Evolutionary conservation across 1,140 invertebrate species (phyloP), one percentile per base, ranked within the genome.

Genomic region (Potamilus streckersoni): DNA sequence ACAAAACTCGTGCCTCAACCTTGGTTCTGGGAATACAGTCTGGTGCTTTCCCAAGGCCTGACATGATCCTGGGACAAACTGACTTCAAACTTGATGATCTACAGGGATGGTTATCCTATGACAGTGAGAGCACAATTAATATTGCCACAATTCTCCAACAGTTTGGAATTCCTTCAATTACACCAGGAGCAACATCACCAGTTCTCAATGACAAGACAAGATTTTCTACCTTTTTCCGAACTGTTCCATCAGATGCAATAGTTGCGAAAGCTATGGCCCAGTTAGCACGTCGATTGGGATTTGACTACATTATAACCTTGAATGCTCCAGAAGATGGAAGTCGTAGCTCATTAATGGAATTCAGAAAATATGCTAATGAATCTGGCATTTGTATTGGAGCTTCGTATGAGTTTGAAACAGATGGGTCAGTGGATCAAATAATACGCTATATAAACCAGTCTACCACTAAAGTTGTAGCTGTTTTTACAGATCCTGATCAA

Each of bases 181-280:
- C 81, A n/a, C 87, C 87, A 49, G 83, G 81, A 6, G 86, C 87
- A 12, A 96, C 95, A 17, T 93, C 93, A 19, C 92, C 92, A 63
- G 93, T 94, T 86, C 90, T 96, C 57, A 94, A 93, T 72, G 93
- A 95, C 87, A 95, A 95, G 86, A 92, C 91, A 71, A 91, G 93
- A 75, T 96, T 93, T 89, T 93, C 92, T 69, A 94, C 93, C 75
- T 96, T 95, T 89, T 91, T 95, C 80, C 91, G 95, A 13, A 95
- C 95, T 1, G 94, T 96, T 56, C 94, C 95, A 19, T 94, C 94
- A 0, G 95, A 96, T 90, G 92, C 93, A 81, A 93, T 93, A 88
- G 94, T 95, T 89, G 94, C 94, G 1, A 92, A 93, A 82, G 93
- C 94, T 55, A 93, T 96, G 85, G 92, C 85, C 6, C 67, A 83